These are phyloP conservation scores for Varanus salvator DNA, from an alignment of 2,113 vertebrate genomes.

Conservation along the genomic window DNA sequence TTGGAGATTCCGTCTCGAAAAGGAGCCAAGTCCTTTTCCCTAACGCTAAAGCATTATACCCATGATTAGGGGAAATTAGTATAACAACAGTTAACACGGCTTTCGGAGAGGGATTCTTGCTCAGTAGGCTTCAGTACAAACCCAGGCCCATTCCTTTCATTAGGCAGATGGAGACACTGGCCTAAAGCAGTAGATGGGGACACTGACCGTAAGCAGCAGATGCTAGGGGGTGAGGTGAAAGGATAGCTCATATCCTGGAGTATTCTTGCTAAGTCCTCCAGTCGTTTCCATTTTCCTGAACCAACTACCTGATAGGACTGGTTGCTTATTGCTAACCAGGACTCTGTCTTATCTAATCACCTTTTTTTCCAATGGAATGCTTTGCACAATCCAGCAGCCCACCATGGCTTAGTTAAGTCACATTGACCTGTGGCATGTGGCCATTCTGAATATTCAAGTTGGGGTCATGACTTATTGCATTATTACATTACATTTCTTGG, in stretches of 20 bases:
- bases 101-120: background rate
- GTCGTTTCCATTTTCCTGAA: background rate
- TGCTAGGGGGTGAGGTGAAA: background rate
- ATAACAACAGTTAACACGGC: background rate
- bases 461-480: no score
- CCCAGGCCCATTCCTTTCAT: background rate
- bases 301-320: background rate
- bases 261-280: background rate
- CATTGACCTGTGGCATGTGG: no score
- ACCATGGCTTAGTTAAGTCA: no score
- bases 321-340: no score
- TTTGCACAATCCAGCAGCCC: background rate
- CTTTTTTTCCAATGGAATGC: background rate
- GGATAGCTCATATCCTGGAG: no score
- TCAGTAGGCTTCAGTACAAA: fast-evolving
- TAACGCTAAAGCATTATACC: conserved; percentile 79
- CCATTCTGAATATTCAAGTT: no score
- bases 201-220: background rate
- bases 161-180: background rate
- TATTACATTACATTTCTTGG: no score
- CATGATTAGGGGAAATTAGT: background rate
- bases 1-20: conserved; percentile 88
- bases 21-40: conserved; percentile 85
- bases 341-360: no score
- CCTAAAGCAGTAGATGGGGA: background rate